Percentiles rank a stretch among this genome's conserved stretches.
Conservation (phyloP, 2,797 vertebrate species). For the Eremophila alpestris region DNA sequence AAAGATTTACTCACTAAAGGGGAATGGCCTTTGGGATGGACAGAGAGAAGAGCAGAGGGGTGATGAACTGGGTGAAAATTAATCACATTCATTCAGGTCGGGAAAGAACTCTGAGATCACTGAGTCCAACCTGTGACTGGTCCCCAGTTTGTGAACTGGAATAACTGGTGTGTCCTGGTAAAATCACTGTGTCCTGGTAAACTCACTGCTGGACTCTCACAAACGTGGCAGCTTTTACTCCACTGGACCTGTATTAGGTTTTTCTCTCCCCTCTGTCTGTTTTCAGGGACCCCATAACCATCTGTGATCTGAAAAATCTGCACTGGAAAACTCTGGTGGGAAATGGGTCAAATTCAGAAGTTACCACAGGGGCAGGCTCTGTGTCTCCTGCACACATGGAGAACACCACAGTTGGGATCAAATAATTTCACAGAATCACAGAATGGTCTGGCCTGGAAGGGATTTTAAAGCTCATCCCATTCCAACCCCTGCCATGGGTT, state of each 20-base stretch:
- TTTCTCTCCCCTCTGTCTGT: background rate
- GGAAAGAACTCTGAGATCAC: background rate
- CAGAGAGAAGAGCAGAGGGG: background rate
- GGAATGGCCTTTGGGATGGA: background rate
- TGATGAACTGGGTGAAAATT: background rate
- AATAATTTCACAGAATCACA: background rate
- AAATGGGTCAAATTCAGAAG: background rate
- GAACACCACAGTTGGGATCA: background rate
- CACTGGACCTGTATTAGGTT: accelerated
- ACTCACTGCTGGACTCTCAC: background rate
- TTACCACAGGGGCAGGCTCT: background rate
- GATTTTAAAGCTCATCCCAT: background rate
- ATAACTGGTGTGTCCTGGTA: background rate
- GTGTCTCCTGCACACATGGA: background rate
- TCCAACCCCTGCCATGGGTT: background rate
- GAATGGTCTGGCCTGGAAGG: background rate
- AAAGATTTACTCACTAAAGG: background rate
- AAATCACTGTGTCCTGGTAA: background rate
- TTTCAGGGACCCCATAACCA: background rate
- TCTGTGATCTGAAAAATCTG: background rate
- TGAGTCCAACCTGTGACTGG: background rate
- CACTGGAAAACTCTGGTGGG: background rate
- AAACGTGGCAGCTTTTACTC: background rate
- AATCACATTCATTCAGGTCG: background rate
- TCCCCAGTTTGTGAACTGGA: background rate